Evolutionary conservation across 1,140 invertebrate genomes (phyloP).

Genomic region (Ridgeia piscesae): DNA sequence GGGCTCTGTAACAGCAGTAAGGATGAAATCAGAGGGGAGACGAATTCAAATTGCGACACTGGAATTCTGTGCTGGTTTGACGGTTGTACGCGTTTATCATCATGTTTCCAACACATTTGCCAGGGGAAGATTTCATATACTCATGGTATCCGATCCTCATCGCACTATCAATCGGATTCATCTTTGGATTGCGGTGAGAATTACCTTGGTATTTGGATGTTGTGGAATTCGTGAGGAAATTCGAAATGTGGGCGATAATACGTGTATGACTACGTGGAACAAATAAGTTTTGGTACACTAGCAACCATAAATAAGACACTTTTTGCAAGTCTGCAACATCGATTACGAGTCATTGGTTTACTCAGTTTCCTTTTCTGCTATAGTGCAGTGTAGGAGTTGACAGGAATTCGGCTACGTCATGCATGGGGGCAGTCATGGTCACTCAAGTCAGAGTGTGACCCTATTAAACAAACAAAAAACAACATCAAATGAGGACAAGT

Average conservation of each 20-base stretch:
- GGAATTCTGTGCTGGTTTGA: not conserved
- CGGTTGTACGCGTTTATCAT: not conserved
- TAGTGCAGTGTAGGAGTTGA: too few species aligned
- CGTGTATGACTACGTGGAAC: not conserved
- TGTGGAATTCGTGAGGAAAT: not conserved
- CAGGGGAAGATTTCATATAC: constrained; percentile 16
- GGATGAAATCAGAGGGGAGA: not conserved
- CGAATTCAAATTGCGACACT: not conserved
- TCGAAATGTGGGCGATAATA: not conserved
- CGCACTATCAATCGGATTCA: not conserved
- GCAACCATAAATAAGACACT: too few species aligned
- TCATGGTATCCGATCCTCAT: constrained; percentile 14
- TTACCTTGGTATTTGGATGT: not conserved
- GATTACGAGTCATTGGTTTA: not conserved
- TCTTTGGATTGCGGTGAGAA: constrained; percentile 19
- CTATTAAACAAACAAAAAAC: too few species aligned
- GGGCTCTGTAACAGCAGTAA: not conserved
- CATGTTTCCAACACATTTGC: constrained; percentile 16
- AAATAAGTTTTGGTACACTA: too few species aligned
- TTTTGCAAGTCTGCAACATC: not conserved
- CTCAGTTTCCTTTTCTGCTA: too few species aligned
- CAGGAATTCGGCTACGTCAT: too few species aligned
- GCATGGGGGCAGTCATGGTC: too few species aligned
- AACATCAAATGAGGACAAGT: too few species aligned
- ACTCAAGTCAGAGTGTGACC: too few species aligned